phyloP scores from a whole-genome alignment of 64 coral and sea anemone species.

The Montipora capricornis region DNA sequence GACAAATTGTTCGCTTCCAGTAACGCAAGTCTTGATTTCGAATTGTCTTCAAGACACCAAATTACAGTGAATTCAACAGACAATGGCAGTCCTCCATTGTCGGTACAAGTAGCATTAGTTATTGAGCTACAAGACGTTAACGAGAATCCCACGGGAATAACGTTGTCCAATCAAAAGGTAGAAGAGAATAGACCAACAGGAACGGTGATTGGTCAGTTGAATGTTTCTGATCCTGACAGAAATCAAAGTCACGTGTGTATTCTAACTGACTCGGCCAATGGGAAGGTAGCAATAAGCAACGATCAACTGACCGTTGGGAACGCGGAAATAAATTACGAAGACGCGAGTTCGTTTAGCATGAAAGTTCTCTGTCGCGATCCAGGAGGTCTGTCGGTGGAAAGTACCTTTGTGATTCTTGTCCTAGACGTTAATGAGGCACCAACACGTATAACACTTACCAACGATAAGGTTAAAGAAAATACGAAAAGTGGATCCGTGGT shows the following conservation, averaged over 20 bases:
- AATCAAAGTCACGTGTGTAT: conserved; percentile 75
- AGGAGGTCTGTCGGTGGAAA: conserved; percentile 33
- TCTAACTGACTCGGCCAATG: conserved; percentile 75
- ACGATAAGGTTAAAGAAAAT: conserved; percentile 75
- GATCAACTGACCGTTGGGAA: conserved; percentile 70
- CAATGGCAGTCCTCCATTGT: conserved; percentile 47
- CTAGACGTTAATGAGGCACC: conserved; percentile 78
- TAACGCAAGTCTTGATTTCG: conserved; percentile 60
- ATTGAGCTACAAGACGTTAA: conserved; percentile 80
- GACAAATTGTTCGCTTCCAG: conserved; percentile 46
- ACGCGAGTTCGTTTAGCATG: conserved; percentile 47
- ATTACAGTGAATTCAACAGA: conserved; percentile 64
- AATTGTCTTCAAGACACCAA: conserved; percentile 28
- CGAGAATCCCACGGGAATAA: conserved; percentile 73
- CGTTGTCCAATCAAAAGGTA: conserved; percentile 65
- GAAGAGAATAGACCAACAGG: conserved; percentile 74
- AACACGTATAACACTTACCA: conserved; percentile 47
- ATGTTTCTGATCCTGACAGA: conserved; percentile 82
- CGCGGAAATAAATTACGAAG: conserved; percentile 80
- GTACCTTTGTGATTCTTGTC: conserved; percentile 44
- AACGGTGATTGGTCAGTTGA: conserved; percentile 82
- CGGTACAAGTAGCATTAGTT: conserved; percentile 4
- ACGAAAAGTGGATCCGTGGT: conserved; percentile 13
- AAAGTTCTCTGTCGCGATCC: conserved; percentile 79
- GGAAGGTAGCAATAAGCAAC: conserved; percentile 55